These are phyloP conservation scores for Eupithecia pulchellata DNA, from an alignment of 2,888 invertebrate species.

Conservation along the genomic window DNA sequence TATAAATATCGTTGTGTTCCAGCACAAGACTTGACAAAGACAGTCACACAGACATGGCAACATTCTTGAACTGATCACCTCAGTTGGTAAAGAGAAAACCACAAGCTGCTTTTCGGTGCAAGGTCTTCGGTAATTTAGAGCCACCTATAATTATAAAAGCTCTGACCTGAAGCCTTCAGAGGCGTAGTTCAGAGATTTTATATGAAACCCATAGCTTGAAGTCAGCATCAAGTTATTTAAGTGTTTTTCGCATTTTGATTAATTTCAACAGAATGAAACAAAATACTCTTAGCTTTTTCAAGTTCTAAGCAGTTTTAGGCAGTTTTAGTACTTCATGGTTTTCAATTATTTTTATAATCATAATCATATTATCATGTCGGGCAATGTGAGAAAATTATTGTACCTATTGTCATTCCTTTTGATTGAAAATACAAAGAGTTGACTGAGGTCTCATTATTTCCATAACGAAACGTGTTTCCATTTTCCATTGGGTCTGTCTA, in stretches of 20 bases:
- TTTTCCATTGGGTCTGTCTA: conserved; percentile 22
- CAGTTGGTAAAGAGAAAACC: neutral
- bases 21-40: too few relatives aligned
- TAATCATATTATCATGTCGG: neutral
- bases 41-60: too few relatives aligned
- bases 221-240: too few relatives aligned
- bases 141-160: neutral
- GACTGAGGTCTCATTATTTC: neutral
- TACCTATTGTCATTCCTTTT: neutral
- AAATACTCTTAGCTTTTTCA: neutral
- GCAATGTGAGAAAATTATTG: neutral
- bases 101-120: neutral
- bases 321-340: neutral
- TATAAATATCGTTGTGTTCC: too few relatives aligned
- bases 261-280: neutral
- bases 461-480: neutral
- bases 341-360: neutral
- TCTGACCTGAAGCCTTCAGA: neutral
- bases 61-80: conserved; percentile 40
- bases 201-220: too few relatives aligned
- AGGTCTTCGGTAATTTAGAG: neutral
- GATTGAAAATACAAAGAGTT: neutral
- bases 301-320: neutral
- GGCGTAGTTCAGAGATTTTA: too few relatives aligned
- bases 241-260: neutral